These are phyloP conservation scores for Eriosoma lanigerum DNA, from an alignment of 1,140 invertebrate genomes.

Conservation along the genomic window DNA sequence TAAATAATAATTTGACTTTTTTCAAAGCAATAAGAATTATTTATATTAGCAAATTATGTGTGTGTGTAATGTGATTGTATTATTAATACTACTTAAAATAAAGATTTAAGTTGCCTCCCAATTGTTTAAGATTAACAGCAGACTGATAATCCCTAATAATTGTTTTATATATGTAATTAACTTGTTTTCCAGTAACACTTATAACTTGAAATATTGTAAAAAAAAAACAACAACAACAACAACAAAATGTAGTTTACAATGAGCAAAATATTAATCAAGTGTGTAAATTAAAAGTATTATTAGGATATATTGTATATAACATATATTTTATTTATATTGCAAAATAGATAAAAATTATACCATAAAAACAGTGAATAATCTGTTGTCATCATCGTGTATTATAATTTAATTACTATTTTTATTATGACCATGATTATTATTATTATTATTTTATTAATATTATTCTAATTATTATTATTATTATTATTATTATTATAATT, in stretches of 20 bases:
- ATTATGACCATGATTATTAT: too few relatives aligned
- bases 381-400: not conserved
- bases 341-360: not conserved
- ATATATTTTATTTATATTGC: conserved; percentile 10
- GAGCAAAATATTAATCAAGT: too few relatives aligned
- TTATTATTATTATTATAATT: not conserved
- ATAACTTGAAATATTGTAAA: not conserved
- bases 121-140: conserved; percentile 33
- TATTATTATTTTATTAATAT: not conserved
- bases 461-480: too few relatives aligned
- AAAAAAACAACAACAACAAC: too few relatives aligned
- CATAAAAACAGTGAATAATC: not conserved
- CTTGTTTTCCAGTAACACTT: conserved; percentile 3
- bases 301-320: not conserved
- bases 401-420: not conserved
- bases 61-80: conserved; percentile 1
- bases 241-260: conserved; percentile 21
- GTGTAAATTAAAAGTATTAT: conserved; percentile 12
- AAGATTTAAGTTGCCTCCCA: not conserved
- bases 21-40: conserved; percentile 35
- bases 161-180: conserved; percentile 23
- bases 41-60: conserved; percentile 12
- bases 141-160: conserved; percentile 37
- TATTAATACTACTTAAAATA: not conserved
- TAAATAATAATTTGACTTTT: conserved; percentile 53